These are phyloP conservation scores for Eulemur mongoz DNA, from an alignment of 2,797 vertebrate genomes.

Conservation along the genomic window DNA sequence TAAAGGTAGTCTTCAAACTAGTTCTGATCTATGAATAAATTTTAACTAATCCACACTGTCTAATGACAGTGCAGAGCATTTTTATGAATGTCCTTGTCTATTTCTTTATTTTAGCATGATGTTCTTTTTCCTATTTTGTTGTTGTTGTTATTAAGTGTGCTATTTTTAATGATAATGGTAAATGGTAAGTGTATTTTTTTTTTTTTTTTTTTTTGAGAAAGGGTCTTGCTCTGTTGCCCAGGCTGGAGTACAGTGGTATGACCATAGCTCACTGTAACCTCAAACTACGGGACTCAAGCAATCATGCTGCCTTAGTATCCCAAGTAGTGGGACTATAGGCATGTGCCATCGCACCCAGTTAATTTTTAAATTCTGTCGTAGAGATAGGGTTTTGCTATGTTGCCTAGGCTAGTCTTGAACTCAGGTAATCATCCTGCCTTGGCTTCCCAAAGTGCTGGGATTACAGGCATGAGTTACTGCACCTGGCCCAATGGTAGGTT, in stretches of 20 bases:
- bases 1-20: neutral
- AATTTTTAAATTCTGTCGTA: neutral
- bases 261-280: neutral
- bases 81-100: neutral
- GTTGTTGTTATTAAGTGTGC: neutral
- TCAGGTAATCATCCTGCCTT: neutral
- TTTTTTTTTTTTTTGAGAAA: neutral
- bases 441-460: neutral
- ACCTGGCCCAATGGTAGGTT: neutral
- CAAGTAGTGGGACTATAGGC: neutral
- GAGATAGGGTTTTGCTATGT: neutral
- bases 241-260: neutral
- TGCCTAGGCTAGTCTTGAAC: neutral
- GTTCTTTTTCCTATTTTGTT: neutral
- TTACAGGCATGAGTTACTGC: neutral
- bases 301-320: neutral
- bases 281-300: neutral
- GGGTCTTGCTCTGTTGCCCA: neutral
- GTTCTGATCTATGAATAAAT: neutral
- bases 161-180: constrained; percentile 17
- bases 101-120: neutral
- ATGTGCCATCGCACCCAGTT: neutral
- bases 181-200: neutral
- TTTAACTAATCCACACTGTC: neutral
- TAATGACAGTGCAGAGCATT: neutral